Evolutionary conservation across 2,113 vertebrate genomes (phyloP).

Genomic region (Ctenomys sociabilis): DNA sequence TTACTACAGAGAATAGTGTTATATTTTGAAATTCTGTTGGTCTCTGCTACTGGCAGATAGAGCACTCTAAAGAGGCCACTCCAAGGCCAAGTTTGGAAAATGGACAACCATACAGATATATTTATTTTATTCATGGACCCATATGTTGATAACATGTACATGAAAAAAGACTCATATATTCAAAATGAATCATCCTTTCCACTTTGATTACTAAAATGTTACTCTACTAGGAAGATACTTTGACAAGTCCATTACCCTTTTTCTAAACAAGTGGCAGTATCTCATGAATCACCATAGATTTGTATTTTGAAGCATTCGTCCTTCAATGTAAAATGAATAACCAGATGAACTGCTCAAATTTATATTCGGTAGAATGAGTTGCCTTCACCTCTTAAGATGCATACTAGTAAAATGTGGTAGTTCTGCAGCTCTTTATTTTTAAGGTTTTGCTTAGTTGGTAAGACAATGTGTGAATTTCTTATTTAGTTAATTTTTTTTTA

Average conservation of each 20-base stretch:
- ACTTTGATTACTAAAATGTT: neutral
- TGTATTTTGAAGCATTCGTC: neutral
- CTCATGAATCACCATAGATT: neutral
- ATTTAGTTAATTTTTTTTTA: neutral
- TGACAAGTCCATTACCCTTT: neutral
- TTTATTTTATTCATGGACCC: neutral
- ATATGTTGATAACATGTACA: neutral
- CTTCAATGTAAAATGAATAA: neutral
- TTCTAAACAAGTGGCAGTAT: neutral
- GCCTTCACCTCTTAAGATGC: neutral
- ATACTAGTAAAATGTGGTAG: neutral
- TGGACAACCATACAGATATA: neutral
- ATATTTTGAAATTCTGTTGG: neutral
- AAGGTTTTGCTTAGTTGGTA: neutral
- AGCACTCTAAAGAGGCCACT: neutral
- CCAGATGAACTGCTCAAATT: neutral
- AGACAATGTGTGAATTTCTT: neutral
- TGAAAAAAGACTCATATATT: neutral
- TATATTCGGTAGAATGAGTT: neutral
- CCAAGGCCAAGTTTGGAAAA: neutral
- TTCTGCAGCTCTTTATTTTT: neutral
- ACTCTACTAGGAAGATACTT: neutral
- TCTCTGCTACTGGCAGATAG: neutral
- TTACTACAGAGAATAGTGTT: neutral
- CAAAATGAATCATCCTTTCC: neutral